Evolutionary conservation across 2,888 invertebrate species (phyloP), one percentile per base, ranked within the genome.

Genomic region (Ectobius pallidus): DNA sequence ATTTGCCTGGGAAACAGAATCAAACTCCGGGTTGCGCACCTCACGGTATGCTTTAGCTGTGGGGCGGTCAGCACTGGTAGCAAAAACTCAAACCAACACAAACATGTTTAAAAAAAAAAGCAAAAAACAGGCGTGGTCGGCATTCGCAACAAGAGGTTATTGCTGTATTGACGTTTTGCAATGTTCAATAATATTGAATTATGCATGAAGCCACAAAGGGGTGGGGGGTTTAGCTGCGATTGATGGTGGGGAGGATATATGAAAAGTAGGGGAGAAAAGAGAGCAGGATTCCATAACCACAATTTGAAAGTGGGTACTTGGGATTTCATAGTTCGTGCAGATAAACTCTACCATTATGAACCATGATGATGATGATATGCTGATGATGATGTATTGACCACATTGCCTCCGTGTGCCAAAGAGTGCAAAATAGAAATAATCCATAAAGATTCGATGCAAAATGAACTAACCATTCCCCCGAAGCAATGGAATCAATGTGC

Each of bases 111-210:
- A 44, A 63, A 65, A 63, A 20, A 27, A 14, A 32, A 32, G 1
- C n/a, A 32, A 61, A 32, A 61, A 61, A 32, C 22, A 25, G 65
- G 65, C 65, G 65, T 65, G 65, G 65, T 42, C 63, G 42, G 16
- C 42, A 63, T 22, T 63, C 63, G 69, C 58, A 58, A 70, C 55
- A 55, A 58, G 30, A 55, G 70, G 70, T 70, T 70, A 70, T 70
- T 69, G 42, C 58, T 55, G 70, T 70, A 70, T 70, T 70, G 70
- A 70, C 58, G 70, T 70, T 70, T 61, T 58, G 46, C 55, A 70
- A 44, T 70, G 70, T 70, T 70, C 70, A 70, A 70, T 70, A 70
- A 70, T 70, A 70, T 58, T 70, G 70, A 55, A 70, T 70, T 58
- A 70, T 70, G 70, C 70, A 70, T 70, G 61, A 70, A 58, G 70